A percentile compares a stretch with the other conserved stretches of the same genome.
These are phyloP conservation scores for Catharus minimus DNA, from an alignment of 2,113 vertebrate species.

Conservation along the genomic window DNA sequence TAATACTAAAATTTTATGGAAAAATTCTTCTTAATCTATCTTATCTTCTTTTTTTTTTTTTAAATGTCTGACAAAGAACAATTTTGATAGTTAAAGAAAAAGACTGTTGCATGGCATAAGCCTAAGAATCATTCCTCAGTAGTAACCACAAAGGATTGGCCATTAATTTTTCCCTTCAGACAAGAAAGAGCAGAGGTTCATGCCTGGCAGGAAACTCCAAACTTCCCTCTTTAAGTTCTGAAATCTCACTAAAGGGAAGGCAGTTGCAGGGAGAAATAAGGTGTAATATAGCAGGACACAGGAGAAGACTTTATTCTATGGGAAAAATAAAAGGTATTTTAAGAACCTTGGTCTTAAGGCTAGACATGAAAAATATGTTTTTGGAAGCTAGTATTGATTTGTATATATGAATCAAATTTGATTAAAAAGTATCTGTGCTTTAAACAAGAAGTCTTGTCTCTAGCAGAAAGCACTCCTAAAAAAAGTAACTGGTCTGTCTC, in stretches of 20 bases:
- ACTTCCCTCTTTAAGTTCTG: background rate
- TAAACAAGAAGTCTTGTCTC: background rate
- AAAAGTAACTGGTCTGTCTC: background rate
- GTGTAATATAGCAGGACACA: background rate
- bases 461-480: background rate
- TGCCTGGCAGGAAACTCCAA: background rate
- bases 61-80: background rate
- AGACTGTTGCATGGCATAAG: background rate
- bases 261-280: background rate
- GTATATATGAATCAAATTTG: fast-evolving
- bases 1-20: background rate
- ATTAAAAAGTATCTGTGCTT: background rate
- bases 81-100: background rate
- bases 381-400: background rate
- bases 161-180: background rate
- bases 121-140: background rate
- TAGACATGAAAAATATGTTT: background rate
- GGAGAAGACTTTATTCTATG: background rate
- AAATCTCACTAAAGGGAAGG: background rate
- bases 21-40: background rate
- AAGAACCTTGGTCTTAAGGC: background rate
- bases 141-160: background rate
- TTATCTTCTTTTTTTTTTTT: too few relatives aligned
- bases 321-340: background rate
- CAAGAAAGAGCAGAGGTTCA: background rate